phyloP scores from a whole-genome alignment of 1,140 invertebrate genomes.

The Aplysia californica region DNA sequence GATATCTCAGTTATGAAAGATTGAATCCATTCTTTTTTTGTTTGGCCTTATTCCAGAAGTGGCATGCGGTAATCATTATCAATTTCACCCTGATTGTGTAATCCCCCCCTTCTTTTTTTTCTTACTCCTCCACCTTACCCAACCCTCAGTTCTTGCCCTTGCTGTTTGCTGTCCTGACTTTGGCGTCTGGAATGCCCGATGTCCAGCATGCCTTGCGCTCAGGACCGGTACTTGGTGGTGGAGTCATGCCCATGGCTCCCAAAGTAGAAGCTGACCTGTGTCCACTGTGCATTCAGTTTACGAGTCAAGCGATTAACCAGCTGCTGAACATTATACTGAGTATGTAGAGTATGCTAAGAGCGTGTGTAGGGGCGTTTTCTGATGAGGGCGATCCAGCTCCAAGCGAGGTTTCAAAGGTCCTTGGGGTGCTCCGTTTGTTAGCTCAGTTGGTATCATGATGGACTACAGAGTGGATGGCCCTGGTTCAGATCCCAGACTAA shows the following conservation, averaged over 20 bases:
- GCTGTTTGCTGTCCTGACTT: background rate
- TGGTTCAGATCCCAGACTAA: too few species aligned
- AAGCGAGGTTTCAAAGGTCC: background rate
- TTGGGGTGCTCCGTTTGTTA: background rate
- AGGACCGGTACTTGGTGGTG: background rate
- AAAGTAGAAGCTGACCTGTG: slow-evolving; percentile 39
- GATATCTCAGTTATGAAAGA: too few species aligned
- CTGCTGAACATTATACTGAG: slow-evolving; percentile 59
- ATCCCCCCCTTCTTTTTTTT: too few species aligned
- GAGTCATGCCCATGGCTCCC: background rate
- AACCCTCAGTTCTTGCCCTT: background rate
- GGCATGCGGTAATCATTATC: too few species aligned
- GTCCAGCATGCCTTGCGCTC: background rate
- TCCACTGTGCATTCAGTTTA: slow-evolving; percentile 53
- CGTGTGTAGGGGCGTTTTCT: background rate
- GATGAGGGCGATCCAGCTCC: background rate
- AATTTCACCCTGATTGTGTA: too few species aligned
- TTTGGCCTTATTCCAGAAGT: too few species aligned
- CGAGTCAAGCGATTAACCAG: slow-evolving; percentile 47
- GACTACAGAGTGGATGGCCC: too few species aligned
- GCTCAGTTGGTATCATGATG: too few species aligned
- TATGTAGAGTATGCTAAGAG: too few species aligned
- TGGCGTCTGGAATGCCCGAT: background rate
- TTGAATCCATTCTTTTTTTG: too few species aligned
- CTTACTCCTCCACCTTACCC: background rate